Conservation (phyloP, 1,140 invertebrate species). For the Plodia interpunctella region DNA sequence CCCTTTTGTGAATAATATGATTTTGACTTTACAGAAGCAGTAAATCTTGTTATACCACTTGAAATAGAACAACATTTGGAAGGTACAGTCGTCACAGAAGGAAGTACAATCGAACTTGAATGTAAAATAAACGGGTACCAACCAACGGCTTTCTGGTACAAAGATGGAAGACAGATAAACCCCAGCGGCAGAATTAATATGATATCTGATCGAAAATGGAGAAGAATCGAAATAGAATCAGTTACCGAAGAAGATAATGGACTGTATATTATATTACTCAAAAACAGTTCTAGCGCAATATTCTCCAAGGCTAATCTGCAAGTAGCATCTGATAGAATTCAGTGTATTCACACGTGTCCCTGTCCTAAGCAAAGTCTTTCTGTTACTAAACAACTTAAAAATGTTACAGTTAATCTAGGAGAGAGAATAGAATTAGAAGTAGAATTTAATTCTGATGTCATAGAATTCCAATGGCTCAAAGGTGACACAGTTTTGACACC, state of each 20-base stretch:
- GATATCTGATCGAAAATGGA: conserved; percentile 18
- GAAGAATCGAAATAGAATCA: conserved; percentile 25
- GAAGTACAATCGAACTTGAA: conserved; percentile 26
- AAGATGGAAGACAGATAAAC: conserved; percentile 28
- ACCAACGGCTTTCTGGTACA: conserved; percentile 25
- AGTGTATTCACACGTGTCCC: conserved; percentile 21
- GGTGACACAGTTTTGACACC: conserved; percentile 20
- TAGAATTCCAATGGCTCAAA: conserved; percentile 31
- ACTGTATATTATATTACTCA: conserved; percentile 25
- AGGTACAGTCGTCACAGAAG: conserved; percentile 27
- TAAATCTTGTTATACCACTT: conserved; percentile 11
- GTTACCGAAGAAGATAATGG: conserved; percentile 22
- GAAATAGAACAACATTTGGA: conserved; percentile 27
- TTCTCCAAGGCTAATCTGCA: conserved; percentile 28
- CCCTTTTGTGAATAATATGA: no score
- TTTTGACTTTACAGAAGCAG: not conserved
- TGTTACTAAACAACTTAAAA: conserved; percentile 18
- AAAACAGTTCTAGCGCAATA: conserved; percentile 14
- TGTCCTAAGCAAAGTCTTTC: conserved; percentile 1
- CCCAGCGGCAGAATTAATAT: conserved; percentile 19
- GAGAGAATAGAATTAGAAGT: conserved; percentile 29
- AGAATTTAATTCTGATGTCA: conserved; percentile 19
- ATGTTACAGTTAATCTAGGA: conserved; percentile 22
- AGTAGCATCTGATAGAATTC: conserved; percentile 19
- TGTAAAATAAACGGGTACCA: conserved; percentile 25